These are phyloP conservation scores for Puffinus mauretanicus DNA, from an alignment of 2,113 vertebrate species.

Conservation along the genomic window DNA sequence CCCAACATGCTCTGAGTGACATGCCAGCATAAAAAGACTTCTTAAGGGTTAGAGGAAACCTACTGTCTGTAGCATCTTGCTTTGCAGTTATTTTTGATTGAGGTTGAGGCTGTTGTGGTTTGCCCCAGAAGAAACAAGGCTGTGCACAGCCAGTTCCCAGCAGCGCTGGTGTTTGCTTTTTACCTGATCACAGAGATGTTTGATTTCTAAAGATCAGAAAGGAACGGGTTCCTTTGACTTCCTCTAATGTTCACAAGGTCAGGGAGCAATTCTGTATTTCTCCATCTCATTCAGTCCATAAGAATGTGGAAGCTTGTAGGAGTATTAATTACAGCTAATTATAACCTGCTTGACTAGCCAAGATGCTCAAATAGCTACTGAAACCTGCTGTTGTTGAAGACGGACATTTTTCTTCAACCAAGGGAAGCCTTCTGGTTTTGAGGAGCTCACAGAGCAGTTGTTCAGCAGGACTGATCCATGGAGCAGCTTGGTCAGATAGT, in stretches of 20 bases:
- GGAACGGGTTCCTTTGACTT: not conserved
- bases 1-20: not conserved
- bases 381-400: not conserved
- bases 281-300: not conserved
- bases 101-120: not conserved
- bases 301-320: constrained; percentile 24
- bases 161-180: not conserved
- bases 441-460: not conserved
- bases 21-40: not conserved
- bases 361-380: not conserved
- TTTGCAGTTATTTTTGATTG: constrained; percentile 19
- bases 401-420: not conserved
- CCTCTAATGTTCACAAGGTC: not conserved
- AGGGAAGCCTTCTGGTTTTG: not conserved
- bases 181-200: not conserved
- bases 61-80: not conserved
- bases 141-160: not conserved
- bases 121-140: not conserved
- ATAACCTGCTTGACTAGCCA: constrained; percentile 39
- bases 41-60: not conserved
- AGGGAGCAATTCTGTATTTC: not conserved
- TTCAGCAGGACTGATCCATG: not conserved
- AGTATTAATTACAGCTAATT: constrained; percentile 51
- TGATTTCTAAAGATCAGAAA: constrained; percentile 11
- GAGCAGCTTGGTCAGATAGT: not conserved